phyloP scores from a whole-genome alignment of 1,140 invertebrate genomes.

The Drosophila littoralis region DNA sequence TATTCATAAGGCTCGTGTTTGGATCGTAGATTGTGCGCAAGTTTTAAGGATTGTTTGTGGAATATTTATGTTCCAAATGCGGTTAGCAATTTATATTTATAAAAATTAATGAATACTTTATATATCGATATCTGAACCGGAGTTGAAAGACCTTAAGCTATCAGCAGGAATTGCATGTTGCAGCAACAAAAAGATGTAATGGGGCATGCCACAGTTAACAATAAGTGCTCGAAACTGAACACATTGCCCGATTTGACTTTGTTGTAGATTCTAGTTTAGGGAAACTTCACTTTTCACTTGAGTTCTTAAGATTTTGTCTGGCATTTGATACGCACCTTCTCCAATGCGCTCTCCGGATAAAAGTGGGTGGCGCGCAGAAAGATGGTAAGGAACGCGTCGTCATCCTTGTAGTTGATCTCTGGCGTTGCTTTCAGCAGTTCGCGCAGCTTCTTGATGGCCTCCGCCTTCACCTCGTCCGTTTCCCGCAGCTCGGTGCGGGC shows the following conservation, averaged over 20 bases:
- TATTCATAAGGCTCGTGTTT: neutral
- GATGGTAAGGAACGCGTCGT: constrained; percentile 90
- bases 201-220: neutral
- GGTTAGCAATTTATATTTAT: no score
- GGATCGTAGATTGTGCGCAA: no score
- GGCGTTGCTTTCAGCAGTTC: constrained; percentile 88
- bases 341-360: constrained; percentile 90
- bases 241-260: no score
- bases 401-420: constrained; percentile 88
- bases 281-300: neutral
- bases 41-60: no score
- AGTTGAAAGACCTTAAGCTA: no score
- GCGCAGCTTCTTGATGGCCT: constrained; percentile 87
- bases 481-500: constrained; percentile 89
- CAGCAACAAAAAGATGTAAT: no score
- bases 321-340: constrained; percentile 86
- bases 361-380: constrained; percentile 92
- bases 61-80: neutral
- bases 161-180: no score
- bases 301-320: no score
- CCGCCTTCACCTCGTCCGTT: constrained; percentile 88
- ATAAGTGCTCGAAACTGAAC: no score
- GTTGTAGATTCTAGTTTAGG: no score
- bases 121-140: no score
- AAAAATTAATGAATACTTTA: no score